These are phyloP conservation scores for Anolis apletophallus DNA, from an alignment of 2,797 vertebrate genomes.

Conservation along the genomic window DNA sequence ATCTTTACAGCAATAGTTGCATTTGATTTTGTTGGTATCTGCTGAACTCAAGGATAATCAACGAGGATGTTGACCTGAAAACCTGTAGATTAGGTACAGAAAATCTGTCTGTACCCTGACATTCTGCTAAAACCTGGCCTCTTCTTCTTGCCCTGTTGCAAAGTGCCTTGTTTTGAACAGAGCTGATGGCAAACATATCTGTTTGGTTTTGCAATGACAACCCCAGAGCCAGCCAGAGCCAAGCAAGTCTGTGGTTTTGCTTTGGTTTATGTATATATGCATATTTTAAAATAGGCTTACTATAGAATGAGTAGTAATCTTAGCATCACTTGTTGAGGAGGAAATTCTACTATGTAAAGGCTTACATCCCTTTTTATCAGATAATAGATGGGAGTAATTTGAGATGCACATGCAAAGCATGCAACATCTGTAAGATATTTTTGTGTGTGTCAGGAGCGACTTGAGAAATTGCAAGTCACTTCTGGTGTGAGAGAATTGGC, in stretches of 20 bases:
- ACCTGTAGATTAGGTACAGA: neutral
- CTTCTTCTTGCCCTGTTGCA: neutral
- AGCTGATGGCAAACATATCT: constrained; percentile 4
- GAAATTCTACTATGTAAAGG: neutral
- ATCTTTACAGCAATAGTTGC: neutral
- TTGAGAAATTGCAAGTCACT: too few species aligned
- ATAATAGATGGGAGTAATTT: neutral
- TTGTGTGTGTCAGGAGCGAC: too few species aligned
- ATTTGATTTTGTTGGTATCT: neutral
- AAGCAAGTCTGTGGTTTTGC: neutral
- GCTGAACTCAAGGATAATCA: neutral
- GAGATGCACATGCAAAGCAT: neutral
- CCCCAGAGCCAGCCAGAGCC: neutral
- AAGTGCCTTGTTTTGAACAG: neutral
- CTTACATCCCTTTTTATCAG: neutral
- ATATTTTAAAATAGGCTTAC: neutral
- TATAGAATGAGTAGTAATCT: neutral
- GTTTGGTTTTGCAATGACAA: constrained; percentile 66
- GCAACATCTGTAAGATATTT: neutral
- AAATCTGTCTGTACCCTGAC: neutral
- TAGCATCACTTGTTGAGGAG: neutral
- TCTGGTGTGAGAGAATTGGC: too few species aligned
- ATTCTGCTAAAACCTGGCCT: neutral
- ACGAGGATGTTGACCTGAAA: neutral
- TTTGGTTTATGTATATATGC: neutral